Percentiles rank a stretch among this genome's conserved stretches.
Conservation (phyloP, 2,888 invertebrate genomes). For the Drosophila imparisetae region DNA sequence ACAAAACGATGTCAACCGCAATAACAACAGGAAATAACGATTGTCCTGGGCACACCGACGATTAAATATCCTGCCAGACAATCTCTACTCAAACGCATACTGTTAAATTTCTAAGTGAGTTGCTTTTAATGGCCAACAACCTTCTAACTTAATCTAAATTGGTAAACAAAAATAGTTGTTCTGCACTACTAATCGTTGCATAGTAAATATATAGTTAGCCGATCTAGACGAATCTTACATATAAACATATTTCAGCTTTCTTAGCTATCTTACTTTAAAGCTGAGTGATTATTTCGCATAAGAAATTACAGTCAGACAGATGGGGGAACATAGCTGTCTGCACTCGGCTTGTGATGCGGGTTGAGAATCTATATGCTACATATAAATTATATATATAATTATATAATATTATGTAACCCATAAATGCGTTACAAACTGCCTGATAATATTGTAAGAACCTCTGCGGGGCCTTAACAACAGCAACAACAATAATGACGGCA, state of each 20-base stretch:
- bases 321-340: neutral
- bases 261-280: neutral
- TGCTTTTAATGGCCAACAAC: neutral
- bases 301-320: neutral
- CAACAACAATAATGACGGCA: conserved; percentile 78
- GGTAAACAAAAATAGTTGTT: neutral
- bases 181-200: neutral
- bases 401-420: too few relatives aligned
- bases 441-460: neutral
- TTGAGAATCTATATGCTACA: neutral
- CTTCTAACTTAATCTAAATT: neutral
- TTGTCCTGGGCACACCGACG: neutral
- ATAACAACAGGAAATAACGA: conserved; percentile 46
- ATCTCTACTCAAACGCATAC: neutral
- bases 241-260: too few relatives aligned
- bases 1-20: conserved; percentile 81
- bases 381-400: too few relatives aligned
- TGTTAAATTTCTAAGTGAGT: neutral
- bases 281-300: neutral
- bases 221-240: neutral
- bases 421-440: neutral
- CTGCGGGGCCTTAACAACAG: conserved; percentile 40
- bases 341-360: neutral
- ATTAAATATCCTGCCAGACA: neutral
- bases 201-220: neutral